Evolutionary conservation across 2,888 invertebrate species (phyloP).

Genomic region (Dysmachus trigonus): DNA sequence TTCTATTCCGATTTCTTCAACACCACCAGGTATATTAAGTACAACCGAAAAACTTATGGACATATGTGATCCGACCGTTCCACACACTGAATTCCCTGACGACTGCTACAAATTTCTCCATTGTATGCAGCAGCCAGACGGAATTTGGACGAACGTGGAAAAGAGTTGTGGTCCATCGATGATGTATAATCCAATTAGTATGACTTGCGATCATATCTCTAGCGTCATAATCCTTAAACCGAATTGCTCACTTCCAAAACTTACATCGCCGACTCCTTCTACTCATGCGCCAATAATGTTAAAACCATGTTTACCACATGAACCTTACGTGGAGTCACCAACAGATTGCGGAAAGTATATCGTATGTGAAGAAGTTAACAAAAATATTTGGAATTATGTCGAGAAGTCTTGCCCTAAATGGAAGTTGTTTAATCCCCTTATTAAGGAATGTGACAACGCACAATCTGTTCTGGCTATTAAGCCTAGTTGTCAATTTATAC

Average conservation of each 20-base stretch:
- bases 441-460: slow-evolving; percentile 71
- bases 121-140: slow-evolving; percentile 67
- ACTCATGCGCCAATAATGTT: background rate
- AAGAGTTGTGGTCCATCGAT: slow-evolving; percentile 73
- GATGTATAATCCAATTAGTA: slow-evolving; percentile 72
- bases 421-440: slow-evolving; percentile 71
- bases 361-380: slow-evolving; percentile 67
- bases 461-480: slow-evolving; percentile 65
- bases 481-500: slow-evolving; percentile 67
- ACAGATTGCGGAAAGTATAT: slow-evolving; percentile 72
- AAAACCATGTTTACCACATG: slow-evolving; percentile 61
- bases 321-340: slow-evolving; percentile 68
- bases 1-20: slow-evolving; percentile 23
- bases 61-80: slow-evolving; percentile 65
- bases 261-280: slow-evolving; percentile 19
- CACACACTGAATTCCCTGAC: slow-evolving; percentile 70
- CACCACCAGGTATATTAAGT: slow-evolving; percentile 45
- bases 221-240: slow-evolving; percentile 70
- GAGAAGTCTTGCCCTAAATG: slow-evolving; percentile 70
- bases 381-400: slow-evolving; percentile 60
- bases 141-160: slow-evolving; percentile 67
- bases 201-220: slow-evolving; percentile 74
- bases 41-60: slow-evolving; percentile 53
- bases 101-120: slow-evolving; percentile 78
- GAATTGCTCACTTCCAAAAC: slow-evolving; percentile 65